Base-by-base conservation (phyloP, 2,888 invertebrate genomes). In the Pyrrhia umbra region DNA sequence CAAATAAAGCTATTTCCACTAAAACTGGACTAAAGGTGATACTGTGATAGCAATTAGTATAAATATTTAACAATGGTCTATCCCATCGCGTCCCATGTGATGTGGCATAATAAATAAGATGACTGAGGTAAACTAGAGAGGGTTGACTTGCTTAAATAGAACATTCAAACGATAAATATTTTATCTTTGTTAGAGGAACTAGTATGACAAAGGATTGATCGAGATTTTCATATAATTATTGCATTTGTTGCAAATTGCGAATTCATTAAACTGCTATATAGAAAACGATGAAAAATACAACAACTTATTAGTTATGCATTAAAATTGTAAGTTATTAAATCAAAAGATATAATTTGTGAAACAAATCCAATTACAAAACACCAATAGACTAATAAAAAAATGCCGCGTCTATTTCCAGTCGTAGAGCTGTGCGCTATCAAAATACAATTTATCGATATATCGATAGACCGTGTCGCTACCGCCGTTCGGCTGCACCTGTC, bases 371-470 rank as follows among this genome's bases (percentile, higher is more conserved):
- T 68, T 47, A 23, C 45, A 42, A 49, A 52, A 40, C 55, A 37
- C 6, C 16, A 46, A 23, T 15, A 20, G 46, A 56, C 56, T 39
- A 37, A 43, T n/a, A 15, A 52, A 65, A 56, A 56, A 16, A 45
- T 66, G 80, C 55, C 84, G 62, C 43, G 64, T 89, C 87, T 85
- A 79, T 72, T 45, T 10, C 34, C 52, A 21, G 52, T 62, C 4
- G 21, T 83, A 86, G 82, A 63, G 82, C 83, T 82, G 80, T 72
- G 77, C 66, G 58, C 79, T 87, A 89, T 89, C 87, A 87, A 89
- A 89, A 90, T 82, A 87, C 85, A 89, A 90, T 91, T 90, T 90
- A 90, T 89, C 88, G 89, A 88, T 85, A 86, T 86, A 89, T 86
- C 88, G 87, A 88, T 88, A 87, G 80, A 81, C 83, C 79, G 77